phyloP scores from a whole-genome alignment of 2,113 vertebrate genomes.

The Mesitornis unicolor region DNA sequence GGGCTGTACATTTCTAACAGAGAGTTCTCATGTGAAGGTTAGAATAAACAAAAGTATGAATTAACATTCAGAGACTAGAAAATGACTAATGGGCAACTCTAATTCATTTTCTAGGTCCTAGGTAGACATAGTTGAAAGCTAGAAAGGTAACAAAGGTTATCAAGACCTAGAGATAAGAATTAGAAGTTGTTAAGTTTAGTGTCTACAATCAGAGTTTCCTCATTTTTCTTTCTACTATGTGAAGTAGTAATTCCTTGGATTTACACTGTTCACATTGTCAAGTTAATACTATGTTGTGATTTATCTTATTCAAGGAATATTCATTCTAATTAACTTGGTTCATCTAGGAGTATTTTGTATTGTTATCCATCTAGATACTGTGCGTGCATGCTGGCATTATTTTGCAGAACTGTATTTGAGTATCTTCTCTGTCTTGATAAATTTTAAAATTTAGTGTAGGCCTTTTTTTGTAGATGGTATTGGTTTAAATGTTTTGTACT shows the following conservation, averaged over 20 bases:
- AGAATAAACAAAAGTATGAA: conserved; percentile 58
- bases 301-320: neutral
- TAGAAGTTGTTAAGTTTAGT: conserved; percentile 43
- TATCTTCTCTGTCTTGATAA: neutral
- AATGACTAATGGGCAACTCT: conserved; percentile 18
- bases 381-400: neutral
- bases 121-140: neutral
- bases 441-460: neutral
- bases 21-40: conserved; percentile 37
- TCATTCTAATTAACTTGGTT: neutral
- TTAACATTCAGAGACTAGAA: conserved; percentile 32
- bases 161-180: conserved; percentile 42
- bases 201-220: conserved; percentile 51
- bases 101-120: conserved; percentile 37
- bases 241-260: conserved; percentile 5
- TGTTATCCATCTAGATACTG: neutral
- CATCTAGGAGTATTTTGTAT: neutral
- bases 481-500: neutral
- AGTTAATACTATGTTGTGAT: neutral
- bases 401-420: neutral
- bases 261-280: neutral
- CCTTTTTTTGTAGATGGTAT: neutral
- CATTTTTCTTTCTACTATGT: conserved; percentile 30
- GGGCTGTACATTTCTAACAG: conserved; percentile 37
- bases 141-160: conserved; percentile 45